phyloP scores from a whole-genome alignment of 2,113 vertebrate species.

The Actinemys pallida region DNA sequence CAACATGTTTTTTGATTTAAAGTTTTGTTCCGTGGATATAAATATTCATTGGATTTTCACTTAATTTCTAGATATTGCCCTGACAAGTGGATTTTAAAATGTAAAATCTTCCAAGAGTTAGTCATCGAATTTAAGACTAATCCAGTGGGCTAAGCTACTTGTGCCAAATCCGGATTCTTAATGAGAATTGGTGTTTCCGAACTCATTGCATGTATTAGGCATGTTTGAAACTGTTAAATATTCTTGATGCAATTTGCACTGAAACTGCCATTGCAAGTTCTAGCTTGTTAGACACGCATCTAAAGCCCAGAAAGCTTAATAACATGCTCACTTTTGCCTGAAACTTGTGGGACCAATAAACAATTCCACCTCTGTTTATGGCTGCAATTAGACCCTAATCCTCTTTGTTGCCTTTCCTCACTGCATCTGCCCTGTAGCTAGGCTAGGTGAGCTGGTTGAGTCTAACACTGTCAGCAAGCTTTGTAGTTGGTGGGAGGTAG shows the following conservation, averaged over 20 bases:
- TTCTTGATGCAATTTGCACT: slow-evolving; percentile 56
- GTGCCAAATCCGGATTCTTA: slow-evolving; percentile 57
- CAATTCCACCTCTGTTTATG: slow-evolving; percentile 24
- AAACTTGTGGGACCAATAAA: slow-evolving; percentile 17
- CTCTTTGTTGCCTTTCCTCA: neutral
- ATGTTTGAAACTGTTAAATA: slow-evolving; percentile 75
- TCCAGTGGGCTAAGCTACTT: slow-evolving; percentile 50
- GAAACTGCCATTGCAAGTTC: slow-evolving; percentile 54
- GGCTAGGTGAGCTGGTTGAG: neutral
- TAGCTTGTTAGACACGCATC: slow-evolving; percentile 56
- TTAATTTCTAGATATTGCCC: slow-evolving; percentile 56
- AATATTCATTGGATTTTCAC: neutral
- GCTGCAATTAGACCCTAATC: slow-evolving; percentile 14
- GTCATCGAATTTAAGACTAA: slow-evolving; percentile 56
- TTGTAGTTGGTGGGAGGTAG: slow-evolving; percentile 12
- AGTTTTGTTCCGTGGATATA: neutral
- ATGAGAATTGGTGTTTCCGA: slow-evolving; percentile 64
- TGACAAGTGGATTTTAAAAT: slow-evolving; percentile 64
- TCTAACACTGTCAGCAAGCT: neutral
- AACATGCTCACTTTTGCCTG: slow-evolving; percentile 16
- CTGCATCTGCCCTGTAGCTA: neutral
- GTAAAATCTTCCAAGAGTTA: slow-evolving; percentile 54
- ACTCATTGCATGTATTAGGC: slow-evolving; percentile 25
- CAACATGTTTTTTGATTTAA: neutral
- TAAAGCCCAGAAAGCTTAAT: slow-evolving; percentile 29